Conservation (phyloP, 2,888 invertebrate species). For the Idaea straminata region DNA sequence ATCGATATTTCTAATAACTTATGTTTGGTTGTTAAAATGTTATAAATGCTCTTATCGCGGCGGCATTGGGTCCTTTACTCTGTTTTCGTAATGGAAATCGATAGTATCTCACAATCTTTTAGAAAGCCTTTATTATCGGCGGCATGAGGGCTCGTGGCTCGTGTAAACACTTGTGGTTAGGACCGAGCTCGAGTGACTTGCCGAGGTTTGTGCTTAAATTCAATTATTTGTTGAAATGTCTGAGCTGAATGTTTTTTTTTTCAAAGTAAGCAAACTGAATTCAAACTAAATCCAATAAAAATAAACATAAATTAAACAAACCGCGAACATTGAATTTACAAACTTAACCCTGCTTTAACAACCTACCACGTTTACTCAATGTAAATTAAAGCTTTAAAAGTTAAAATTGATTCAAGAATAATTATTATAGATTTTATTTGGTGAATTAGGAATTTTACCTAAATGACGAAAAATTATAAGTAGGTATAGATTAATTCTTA, state of each 20-base stretch:
- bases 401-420: too few relatives aligned
- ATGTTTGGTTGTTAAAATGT: background rate
- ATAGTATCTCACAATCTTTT: conserved; percentile 51
- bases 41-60: conserved; percentile 39
- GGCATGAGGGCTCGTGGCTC: conserved; percentile 27
- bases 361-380: too few relatives aligned
- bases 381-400: too few relatives aligned
- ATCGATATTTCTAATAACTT: background rate
- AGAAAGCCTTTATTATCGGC: conserved; percentile 42
- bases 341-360: too few relatives aligned
- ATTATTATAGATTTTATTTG: too few relatives aligned
- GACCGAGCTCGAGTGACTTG: conserved; percentile 15
- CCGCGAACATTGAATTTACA: background rate
- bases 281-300: too few relatives aligned
- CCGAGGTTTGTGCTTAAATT: conserved; percentile 11
- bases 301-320: too few relatives aligned
- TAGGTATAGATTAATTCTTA: too few relatives aligned
- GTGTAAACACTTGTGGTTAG: conserved; percentile 39
- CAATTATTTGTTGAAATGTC: background rate
- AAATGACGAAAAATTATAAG: too few relatives aligned
- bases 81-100: conserved; percentile 63
- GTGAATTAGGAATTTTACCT: too few relatives aligned
- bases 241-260: background rate
- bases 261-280: background rate
- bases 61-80: conserved; percentile 47